A percentile compares a stretch with the other conserved stretches of the same genome.
phyloP scores from a whole-genome alignment of 2,797 vertebrate genomes.

The Poecilia wingei region DNA sequence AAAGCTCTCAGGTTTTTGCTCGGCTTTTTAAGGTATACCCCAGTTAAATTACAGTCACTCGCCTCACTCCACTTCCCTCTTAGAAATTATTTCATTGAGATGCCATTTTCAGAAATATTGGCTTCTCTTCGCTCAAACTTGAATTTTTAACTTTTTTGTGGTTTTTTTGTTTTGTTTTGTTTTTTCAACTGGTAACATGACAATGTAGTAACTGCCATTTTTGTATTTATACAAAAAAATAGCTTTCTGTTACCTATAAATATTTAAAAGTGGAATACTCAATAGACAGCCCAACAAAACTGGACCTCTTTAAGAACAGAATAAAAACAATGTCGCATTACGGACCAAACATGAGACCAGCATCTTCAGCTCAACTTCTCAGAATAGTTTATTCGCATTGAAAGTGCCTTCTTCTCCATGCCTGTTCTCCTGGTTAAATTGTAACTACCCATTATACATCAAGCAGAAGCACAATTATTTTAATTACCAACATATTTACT shows the following conservation, averaged over 20 bases:
- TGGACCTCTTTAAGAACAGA: not conserved
- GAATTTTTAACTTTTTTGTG: not conserved
- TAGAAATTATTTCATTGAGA: not conserved
- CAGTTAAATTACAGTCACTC: not conserved
- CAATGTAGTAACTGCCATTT: not conserved
- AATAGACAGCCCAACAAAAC: not conserved
- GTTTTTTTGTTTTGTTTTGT: not conserved
- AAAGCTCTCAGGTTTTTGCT: not conserved
- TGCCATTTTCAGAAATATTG: not conserved
- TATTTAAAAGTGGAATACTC: not conserved
- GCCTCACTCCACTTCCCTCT: not conserved
- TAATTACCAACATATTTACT: not conserved
- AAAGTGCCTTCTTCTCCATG: not conserved
- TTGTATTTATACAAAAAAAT: not conserved
- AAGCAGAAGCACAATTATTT: not conserved
- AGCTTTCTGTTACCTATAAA: not conserved
- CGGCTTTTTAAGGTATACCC: not conserved
- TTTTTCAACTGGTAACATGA: not conserved
- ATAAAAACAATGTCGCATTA: not conserved
- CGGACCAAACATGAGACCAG: not conserved
- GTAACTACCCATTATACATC: not conserved
- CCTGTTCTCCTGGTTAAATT: not conserved
- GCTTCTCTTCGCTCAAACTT: not conserved
- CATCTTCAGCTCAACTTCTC: not conserved
- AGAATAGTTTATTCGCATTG: not conserved